A percentile compares a stretch with the other conserved stretches of the same genome.
These are phyloP conservation scores for Nymphalis io DNA, from an alignment of 1,140 invertebrate species.

Conservation along the genomic window DNA sequence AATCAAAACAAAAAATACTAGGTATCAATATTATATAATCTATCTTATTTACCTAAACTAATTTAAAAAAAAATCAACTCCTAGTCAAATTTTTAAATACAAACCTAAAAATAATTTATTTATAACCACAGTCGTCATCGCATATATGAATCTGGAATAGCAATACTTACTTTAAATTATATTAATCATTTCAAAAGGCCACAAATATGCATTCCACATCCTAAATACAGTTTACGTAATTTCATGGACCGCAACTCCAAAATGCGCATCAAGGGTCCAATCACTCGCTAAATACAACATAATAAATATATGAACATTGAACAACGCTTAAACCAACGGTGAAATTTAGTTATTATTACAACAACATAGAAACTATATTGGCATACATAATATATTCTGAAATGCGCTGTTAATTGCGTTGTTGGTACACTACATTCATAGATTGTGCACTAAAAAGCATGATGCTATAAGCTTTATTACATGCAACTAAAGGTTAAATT, in stretches of 20 bases:
- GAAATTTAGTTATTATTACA: conserved; percentile 11
- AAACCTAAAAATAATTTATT: too few relatives aligned
- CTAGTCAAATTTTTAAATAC: too few relatives aligned
- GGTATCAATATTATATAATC: too few relatives aligned
- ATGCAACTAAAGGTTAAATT: conserved; percentile 13
- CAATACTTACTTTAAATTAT: neutral
- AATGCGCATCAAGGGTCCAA: conserved; percentile 12
- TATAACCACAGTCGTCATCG: too few relatives aligned
- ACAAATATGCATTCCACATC: neutral
- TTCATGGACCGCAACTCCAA: neutral
- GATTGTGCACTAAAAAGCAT: neutral
- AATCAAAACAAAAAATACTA: too few relatives aligned
- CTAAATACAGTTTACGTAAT: neutral
- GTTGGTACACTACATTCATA: neutral
- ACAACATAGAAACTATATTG: conserved; percentile 14
- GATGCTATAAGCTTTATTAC: conserved; percentile 12
- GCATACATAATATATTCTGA: conserved; percentile 6
- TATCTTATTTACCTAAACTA: too few relatives aligned
- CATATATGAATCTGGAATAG: too few relatives aligned
- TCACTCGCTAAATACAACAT: conserved; percentile 6
- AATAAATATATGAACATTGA: conserved; percentile 5
- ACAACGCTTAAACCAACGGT: neutral
- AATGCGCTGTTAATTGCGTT: neutral
- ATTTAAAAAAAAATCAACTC: too few relatives aligned
- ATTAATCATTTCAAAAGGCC: neutral